Evolutionary conservation across 2,888 invertebrate species (phyloP).

Genomic region (Thalpophila matura): DNA sequence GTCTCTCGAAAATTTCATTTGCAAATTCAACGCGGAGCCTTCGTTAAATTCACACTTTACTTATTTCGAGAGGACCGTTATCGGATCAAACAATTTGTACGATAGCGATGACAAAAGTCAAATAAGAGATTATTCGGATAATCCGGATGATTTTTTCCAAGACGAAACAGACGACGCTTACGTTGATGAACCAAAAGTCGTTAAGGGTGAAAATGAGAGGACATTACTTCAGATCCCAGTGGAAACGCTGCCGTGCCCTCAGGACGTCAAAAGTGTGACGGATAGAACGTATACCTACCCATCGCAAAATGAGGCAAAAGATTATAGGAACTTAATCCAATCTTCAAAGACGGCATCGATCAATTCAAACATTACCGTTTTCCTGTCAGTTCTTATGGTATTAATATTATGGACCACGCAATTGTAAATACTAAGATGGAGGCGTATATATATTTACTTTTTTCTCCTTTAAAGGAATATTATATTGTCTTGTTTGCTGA

Average conservation of each 20-base stretch:
- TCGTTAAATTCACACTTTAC: constrained; percentile 83
- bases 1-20: constrained; percentile 94
- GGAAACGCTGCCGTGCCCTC: constrained; percentile 91
- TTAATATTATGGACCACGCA: constrained; percentile 70
- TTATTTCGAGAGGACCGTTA: constrained; percentile 83
- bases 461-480: constrained; percentile 59
- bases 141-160: constrained; percentile 79
- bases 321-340: constrained; percentile 86
- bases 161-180: constrained; percentile 84
- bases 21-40: constrained; percentile 91
- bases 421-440: constrained; percentile 62
- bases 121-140: constrained; percentile 81
- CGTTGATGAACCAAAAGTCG: constrained; percentile 81
- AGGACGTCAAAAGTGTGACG: constrained; percentile 91
- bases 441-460: constrained; percentile 51
- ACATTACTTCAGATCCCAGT: constrained; percentile 90
- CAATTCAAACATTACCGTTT: constrained; percentile 61
- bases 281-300: constrained; percentile 90
- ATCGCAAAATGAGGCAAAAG: constrained; percentile 90
- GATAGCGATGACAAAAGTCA: constrained; percentile 81
- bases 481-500: constrained; percentile 58
- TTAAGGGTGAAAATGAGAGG: constrained; percentile 83
- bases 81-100: constrained; percentile 81
- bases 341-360: constrained; percentile 70
- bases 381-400: constrained; percentile 67